Evolutionary conservation across 2,797 vertebrate species (phyloP), one percentile per base, ranked within the genome.

Genomic region (Staurois parvus): DNA sequence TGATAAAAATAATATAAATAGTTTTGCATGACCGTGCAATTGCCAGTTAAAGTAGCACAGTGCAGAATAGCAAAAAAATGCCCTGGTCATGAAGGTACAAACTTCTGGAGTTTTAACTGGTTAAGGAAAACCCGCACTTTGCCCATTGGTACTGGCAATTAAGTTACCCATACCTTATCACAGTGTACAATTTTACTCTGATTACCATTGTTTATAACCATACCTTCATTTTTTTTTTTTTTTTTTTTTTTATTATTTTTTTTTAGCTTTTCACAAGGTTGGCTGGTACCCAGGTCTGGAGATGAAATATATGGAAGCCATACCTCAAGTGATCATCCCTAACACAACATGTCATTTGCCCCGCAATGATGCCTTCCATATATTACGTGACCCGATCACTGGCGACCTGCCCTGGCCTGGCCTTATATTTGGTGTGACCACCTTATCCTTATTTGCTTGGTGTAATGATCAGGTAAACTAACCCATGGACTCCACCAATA

Each of bases 331-430:
- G 88, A 97, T 92, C 0, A 96, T 99, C 1, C 92, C 95, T 48
- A 99, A 99, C 88, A 97, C 96, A 0, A 95, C 95, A 2, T 99
- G 98, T 73, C 98, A 99, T 87, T 89, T 98, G 1, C 97, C 97
- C 45, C 95, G 96, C 0, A 56, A 87, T 0, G 98, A 99, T 0
- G 94, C 97, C 66, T 99, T 99, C 92, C 95, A 94, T 85, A 88
- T 99, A 91, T 88, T 99, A 77, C 95, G 98, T 86, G 94, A 99
- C 87, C 95, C 98, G 0, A 34, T 98, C 87, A 94, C 90, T 0
- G 97, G 96, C 67, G 98, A 99, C 87, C 82, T 99, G 83, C 98
- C 98, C 10, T 99, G 98, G 98, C 98, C 96, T 5, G 96, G 94
- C 7, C 93, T 98, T 84, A 45, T 96, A 37, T 97, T 98, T 17